Conservation (phyloP, 2,113 vertebrate genomes). For the Saccopteryx bilineata region DNA sequence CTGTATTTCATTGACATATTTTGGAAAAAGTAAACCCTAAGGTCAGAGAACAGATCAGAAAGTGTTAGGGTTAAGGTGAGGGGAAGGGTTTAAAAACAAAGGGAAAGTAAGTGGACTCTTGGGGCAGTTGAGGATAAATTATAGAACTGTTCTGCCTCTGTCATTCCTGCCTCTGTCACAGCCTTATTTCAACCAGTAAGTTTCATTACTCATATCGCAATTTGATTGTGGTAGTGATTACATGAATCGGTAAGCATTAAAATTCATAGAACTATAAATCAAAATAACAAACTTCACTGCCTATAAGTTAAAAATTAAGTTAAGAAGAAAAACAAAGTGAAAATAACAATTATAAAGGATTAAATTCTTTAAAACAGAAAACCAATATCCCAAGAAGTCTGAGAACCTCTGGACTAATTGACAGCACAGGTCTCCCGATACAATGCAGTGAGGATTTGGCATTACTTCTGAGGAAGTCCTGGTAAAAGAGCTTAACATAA, state of each 20-base stretch:
- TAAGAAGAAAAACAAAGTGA: slow-evolving; percentile 26
- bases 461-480: neutral
- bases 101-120: neutral
- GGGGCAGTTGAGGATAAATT: neutral
- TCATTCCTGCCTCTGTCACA: neutral
- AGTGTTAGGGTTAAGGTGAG: neutral
- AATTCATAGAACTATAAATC: neutral
- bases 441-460: neutral
- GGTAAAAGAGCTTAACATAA: neutral
- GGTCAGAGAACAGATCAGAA: neutral
- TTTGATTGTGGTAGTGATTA: neutral
- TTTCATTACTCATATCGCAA: neutral
- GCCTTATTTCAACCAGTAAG: neutral
- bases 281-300: neutral
- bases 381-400: neutral
- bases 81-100: neutral
- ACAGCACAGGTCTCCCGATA: neutral
- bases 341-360: slow-evolving; percentile 14
- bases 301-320: neutral
- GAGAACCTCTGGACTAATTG: neutral
- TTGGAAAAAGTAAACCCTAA: slow-evolving; percentile 24
- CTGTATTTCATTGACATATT: neutral
- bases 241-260: neutral
- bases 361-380: slow-evolving; percentile 16
- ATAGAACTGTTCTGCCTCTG: neutral